A percentile compares a stretch with the other conserved stretches of the same genome.
Conservation (phyloP, 1,140 invertebrate genomes). For the Trypoxylus dichotomus region DNA sequence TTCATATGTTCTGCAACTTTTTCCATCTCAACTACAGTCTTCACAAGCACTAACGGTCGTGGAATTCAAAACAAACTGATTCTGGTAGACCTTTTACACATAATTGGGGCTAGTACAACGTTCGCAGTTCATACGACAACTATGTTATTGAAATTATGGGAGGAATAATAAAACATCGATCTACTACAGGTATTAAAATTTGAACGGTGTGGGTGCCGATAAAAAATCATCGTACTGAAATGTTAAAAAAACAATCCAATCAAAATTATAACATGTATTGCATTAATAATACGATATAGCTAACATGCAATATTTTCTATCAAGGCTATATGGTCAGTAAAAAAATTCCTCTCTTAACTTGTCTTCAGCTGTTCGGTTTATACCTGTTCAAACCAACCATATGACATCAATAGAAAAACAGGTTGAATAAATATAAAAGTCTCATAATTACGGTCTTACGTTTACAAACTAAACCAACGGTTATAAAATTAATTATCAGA, state of each 20-base stretch:
- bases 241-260: not conserved
- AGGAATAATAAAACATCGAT: not conserved
- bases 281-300: not conserved
- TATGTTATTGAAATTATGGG: not conserved
- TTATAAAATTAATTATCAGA: too few species aligned
- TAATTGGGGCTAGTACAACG: too few species aligned
- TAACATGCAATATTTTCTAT: too few species aligned
- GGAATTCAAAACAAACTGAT: not conserved
- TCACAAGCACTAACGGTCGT: not conserved
- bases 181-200: not conserved
- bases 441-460: too few species aligned
- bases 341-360: too few species aligned
- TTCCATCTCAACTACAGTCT: not conserved
- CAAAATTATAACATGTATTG: not conserved
- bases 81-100: not conserved
- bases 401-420: too few species aligned
- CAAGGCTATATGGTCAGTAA: too few species aligned
- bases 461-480: too few species aligned
- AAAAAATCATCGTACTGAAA: not conserved
- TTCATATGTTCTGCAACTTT: conserved; percentile 28
- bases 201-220: not conserved
- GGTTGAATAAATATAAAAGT: too few species aligned
- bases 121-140: too few species aligned
- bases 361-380: too few species aligned
- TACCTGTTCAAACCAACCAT: too few species aligned